Percentiles rank a stretch among this genome's conserved stretches.
phyloP scores from a whole-genome alignment of 2,113 vertebrate species.

The Syngnathus scovelli region DNA sequence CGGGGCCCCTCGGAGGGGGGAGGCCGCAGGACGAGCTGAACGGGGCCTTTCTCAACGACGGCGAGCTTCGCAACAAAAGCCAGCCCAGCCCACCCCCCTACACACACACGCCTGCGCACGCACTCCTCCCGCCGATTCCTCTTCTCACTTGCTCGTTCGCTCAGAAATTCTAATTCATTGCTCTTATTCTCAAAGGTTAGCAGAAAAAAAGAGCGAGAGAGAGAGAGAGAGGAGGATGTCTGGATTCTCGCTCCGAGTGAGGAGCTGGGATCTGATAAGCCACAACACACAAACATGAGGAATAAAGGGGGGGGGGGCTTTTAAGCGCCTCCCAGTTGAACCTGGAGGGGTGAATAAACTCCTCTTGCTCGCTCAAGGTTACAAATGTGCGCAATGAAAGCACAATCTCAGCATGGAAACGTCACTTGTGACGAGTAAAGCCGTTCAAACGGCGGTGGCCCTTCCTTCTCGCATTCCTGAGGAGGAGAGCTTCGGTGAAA shows the following conservation, averaged over 20 bases:
- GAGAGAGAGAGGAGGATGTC: constrained; percentile 52
- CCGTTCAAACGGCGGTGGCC: neutral
- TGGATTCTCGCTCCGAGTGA: constrained; percentile 56
- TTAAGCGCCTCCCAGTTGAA: constrained; percentile 4
- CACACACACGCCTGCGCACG: neutral
- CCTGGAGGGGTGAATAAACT: neutral
- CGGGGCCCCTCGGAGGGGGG: constrained; percentile 73
- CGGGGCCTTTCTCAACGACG: constrained; percentile 74
- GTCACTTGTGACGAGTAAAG: neutral
- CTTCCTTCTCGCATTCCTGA: neutral
- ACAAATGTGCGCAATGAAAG: neutral
- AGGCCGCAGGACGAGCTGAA: constrained; percentile 65
- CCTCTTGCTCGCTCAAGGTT: neutral
- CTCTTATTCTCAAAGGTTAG: constrained; percentile 72
- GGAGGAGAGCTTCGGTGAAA: neutral
- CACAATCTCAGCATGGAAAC: neutral
- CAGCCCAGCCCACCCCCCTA: constrained; percentile 15
- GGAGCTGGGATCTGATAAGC: constrained; percentile 65
- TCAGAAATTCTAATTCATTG: constrained; percentile 75
- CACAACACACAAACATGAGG: constrained; percentile 57
- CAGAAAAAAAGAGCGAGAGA: constrained; percentile 41
- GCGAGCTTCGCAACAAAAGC: constrained; percentile 35
- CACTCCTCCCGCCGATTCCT: constrained; percentile 29
- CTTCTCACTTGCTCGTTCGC: constrained; percentile 46
- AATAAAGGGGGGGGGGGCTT: constrained; percentile 33